Base-by-base conservation (phyloP, 1,140 invertebrate species). In the Tribolium castaneum region DNA sequence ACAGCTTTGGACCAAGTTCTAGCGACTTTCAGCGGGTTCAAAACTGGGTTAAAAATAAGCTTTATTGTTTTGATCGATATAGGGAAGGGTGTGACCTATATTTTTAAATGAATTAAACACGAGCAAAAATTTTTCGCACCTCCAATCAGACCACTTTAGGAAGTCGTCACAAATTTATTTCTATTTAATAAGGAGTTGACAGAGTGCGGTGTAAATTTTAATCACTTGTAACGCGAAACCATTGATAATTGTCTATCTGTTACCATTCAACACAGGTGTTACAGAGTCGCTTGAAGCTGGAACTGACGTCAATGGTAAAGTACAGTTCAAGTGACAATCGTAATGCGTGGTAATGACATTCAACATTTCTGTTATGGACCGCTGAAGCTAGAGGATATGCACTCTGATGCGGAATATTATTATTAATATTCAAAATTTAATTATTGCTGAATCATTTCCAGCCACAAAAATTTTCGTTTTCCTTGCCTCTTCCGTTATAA, bases 21-120 rank as follows among this genome's bases (percentile, higher is more conserved):
- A 30, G 6, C 6, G 25, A 30, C 25, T 30, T 25, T 25, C 22
- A 25, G 22, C 5, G 9, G 10, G 50, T 12, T 3, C 3, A 12
- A 6, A 59, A 25, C 54, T 25, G 22, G 54, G 54, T 59, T 22
- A 59, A 59, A 59, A 59, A 59, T 59, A 22, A 45, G 66, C 34
- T 71, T 50, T 71, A 35, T 54, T 75, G 14, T 75, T 52, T 75
- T 54, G 35, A 75, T 75, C 72, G 34, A 75, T 75, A 75, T 75
- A 39, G 72, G 51, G 13, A 39, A 56, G 72, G 72, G 72, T 75
- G 72, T 75, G 72, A 75, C 72, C 72, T 75, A 75, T 22, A 75
- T 75, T 59, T 66, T 14, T 35, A 54, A 74, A 14, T 19, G 52
- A 73, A 35, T 14, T n/a, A 3, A 12, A n/a, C 30, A 7, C 51